These are phyloP conservation scores for Phacellophora camtschatica DNA, from an alignment of 30 jellyfish, hydroid and myxozoan genomes.

Conservation along the genomic window DNA sequence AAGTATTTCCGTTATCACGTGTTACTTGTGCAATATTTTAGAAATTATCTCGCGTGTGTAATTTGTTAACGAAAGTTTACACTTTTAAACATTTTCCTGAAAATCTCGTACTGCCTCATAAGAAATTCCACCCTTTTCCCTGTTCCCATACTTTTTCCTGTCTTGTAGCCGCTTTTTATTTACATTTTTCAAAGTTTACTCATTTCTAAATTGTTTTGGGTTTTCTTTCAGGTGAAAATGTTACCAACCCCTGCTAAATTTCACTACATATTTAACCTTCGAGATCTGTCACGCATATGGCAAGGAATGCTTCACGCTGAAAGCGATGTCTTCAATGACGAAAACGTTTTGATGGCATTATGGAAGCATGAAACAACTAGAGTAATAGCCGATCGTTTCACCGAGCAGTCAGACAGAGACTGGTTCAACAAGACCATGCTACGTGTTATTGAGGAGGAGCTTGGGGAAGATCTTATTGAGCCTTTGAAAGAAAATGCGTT, in stretches of 20 bases:
- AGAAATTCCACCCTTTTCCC: no score
- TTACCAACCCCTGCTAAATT: conserved; percentile 83
- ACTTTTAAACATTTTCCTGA: no score
- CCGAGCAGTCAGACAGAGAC: conserved; percentile 69
- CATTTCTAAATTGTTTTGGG: neutral
- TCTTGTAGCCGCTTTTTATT: no score
- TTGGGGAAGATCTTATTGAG: conserved; percentile 51
- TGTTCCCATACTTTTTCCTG: no score
- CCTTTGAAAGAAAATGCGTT: conserved; percentile 46
- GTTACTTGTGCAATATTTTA: no score
- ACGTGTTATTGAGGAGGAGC: conserved; percentile 74
- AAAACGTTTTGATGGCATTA: conserved; percentile 23
- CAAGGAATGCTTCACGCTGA: conserved; percentile 80
- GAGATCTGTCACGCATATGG: conserved; percentile 84
- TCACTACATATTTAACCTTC: conserved; percentile 72
- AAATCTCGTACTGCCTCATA: no score
- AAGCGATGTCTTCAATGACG: conserved; percentile 48
- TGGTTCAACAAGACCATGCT: conserved; percentile 76
- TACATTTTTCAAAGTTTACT: neutral
- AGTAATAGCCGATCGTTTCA: conserved; percentile 76
- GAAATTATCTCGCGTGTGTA: no score
- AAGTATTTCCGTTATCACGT: no score
- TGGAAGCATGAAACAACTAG: conserved; percentile 82
- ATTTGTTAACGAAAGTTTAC: no score
- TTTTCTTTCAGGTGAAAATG: conserved; percentile 59